Evolutionary conservation across 2,113 vertebrate species (phyloP).

Genomic region (Phalacrocorax carbo): DNA sequence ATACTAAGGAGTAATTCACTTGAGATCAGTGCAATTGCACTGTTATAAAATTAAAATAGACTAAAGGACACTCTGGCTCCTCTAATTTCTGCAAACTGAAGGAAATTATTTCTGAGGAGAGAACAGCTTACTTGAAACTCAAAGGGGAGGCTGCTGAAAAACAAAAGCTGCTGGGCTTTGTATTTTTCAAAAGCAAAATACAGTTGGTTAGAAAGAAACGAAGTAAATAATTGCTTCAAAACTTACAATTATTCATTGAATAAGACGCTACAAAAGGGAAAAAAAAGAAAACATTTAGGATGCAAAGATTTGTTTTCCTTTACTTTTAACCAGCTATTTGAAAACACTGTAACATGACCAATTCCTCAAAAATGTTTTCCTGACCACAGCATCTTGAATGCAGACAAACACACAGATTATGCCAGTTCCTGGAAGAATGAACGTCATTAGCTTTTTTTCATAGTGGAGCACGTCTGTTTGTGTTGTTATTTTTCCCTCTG

Average conservation of each 20-base stretch:
- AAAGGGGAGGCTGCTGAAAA: not conserved
- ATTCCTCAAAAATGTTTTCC: slow-evolving; percentile 68
- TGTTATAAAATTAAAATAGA: not conserved
- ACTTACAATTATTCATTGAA: not conserved
- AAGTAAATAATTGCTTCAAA: not conserved
- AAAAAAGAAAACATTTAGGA: not conserved
- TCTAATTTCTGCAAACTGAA: not conserved
- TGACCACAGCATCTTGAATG: slow-evolving; percentile 67
- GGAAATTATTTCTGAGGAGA: not conserved
- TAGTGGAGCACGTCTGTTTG: not conserved
- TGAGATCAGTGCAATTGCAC: not conserved
- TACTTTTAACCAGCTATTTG: slow-evolving; percentile 50
- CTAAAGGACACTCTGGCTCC: not conserved
- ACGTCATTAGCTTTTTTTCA: slow-evolving; percentile 1
- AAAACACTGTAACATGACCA: slow-evolving; percentile 65
- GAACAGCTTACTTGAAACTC: not conserved
- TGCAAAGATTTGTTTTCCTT: slow-evolving; percentile 41
- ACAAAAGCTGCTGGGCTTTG: not conserved
- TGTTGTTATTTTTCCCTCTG: not conserved
- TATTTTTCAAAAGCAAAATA: not conserved
- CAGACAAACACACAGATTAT: slow-evolving; percentile 64
- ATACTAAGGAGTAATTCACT: not conserved
- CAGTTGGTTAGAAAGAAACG: not conserved
- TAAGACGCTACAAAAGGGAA: not conserved
- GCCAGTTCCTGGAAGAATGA: slow-evolving; percentile 70